Evolutionary conservation across 1,140 invertebrate species (phyloP).

Genomic region (Diuraphis noxia): DNA sequence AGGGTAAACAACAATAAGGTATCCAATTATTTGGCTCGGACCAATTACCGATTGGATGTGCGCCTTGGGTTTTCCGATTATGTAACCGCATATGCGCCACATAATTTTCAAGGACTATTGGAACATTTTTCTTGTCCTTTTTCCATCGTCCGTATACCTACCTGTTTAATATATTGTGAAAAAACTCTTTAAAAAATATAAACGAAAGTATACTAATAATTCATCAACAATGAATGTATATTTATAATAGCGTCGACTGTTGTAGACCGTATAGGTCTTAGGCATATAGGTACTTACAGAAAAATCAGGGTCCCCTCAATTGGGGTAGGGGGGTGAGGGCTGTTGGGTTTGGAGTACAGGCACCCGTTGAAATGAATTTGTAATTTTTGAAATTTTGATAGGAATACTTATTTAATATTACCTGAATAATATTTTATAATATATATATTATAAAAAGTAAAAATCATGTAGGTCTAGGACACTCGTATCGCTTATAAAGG

Average conservation of each 20-base stretch:
- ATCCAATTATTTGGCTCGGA: constrained; percentile 52
- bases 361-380: too few species aligned
- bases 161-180: not conserved
- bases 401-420: too few species aligned
- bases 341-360: too few species aligned
- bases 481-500: too few species aligned
- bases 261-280: not conserved
- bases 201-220: not conserved
- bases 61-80: constrained; percentile 49
- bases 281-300: too few species aligned
- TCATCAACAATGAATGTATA: not conserved
- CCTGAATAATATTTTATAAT: too few species aligned
- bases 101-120: constrained; percentile 44
- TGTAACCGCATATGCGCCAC: constrained; percentile 46
- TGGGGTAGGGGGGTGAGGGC: too few species aligned
- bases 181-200: not conserved
- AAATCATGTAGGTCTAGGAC: too few species aligned
- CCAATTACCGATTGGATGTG: constrained; percentile 54
- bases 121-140: constrained; percentile 39
- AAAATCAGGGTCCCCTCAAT: too few species aligned
- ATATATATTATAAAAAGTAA: too few species aligned
- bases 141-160: not conserved
- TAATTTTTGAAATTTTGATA: too few species aligned
- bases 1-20: constrained; percentile 48
- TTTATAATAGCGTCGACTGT: not conserved